Evolutionary conservation across 2,888 invertebrate species (phyloP), one percentile per base, ranked within the genome.

Genomic region (Oxystoma pomonae): DNA sequence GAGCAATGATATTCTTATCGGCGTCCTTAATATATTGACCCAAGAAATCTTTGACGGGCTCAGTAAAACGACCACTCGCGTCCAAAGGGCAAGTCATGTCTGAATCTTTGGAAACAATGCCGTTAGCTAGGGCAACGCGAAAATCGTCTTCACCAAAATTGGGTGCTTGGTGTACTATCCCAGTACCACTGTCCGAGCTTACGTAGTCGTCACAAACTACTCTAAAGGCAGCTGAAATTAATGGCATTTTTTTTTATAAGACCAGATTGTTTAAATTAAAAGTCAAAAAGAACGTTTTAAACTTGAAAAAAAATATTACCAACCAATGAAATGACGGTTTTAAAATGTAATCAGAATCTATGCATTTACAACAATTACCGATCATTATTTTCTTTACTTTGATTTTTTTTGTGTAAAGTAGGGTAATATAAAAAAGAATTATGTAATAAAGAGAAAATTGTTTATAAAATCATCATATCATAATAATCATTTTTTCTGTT

Each of bases 101-200:
- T 74, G 94, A 91, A 76, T 97, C 96, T 76, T 89, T 91, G 0
- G 88, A 88, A 50, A 99, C 93, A 18, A 99, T 82, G 3, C 93
- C 92, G 20, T 87, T 87, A 17, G 84, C 84, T 62, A 91, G 78
- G 70, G 90, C 90, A 65, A 91, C 88, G 20, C 97, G 86, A 80
- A 91, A 94, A 90, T 99, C 99, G 77, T 99, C 98, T 84, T 98
- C 99, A 72, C 99, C 99, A 82, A 99, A 99, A 80, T 98, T 99
- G 5, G 99, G 97, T 1, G 99, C 95, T 81, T 98, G 97, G 78
- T 99, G 99, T 19, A 99, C 99, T 69, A 98, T 85, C 19, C 98
- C 98, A 12, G 98, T 98, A 82, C 99, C 99, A 67, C 94, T 92
- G 73, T 98, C 98, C 65, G 94, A 89, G 0, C 96, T 96, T 0